Conservation (phyloP, 2,888 invertebrate species). For the Melanostoma mellinum region DNA sequence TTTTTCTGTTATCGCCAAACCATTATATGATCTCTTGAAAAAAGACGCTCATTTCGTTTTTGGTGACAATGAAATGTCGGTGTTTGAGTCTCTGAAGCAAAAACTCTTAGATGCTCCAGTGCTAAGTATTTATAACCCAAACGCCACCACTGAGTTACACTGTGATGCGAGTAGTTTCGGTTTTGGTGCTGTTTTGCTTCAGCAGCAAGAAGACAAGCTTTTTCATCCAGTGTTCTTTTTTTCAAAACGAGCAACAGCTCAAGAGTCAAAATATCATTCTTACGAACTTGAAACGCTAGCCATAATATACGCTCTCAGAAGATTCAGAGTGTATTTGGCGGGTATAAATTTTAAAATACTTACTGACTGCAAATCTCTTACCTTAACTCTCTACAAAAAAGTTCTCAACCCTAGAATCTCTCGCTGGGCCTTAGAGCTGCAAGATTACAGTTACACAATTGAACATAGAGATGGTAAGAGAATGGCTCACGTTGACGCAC, state of each 20-base stretch:
- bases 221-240: no score
- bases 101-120: slow-evolving; percentile 49
- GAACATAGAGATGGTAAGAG: slow-evolving; percentile 60
- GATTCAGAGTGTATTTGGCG: slow-evolving; percentile 74
- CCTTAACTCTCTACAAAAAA: slow-evolving; percentile 65
- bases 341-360: slow-evolving; percentile 74
- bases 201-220: no score
- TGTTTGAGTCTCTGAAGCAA: neutral
- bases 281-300: neutral
- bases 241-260: no score
- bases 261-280: slow-evolving; percentile 8
- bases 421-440: slow-evolving; percentile 70
- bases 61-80: slow-evolving; percentile 1
- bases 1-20: slow-evolving; percentile 15
- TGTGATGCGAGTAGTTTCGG: no score
- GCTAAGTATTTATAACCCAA: slow-evolving; percentile 74
- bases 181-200: no score
- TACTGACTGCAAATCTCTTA: slow-evolving; percentile 65
- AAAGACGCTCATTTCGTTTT: slow-evolving; percentile 1
- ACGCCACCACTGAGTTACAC: slow-evolving; percentile 31
- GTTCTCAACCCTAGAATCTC: slow-evolving; percentile 71
- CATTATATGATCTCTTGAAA: slow-evolving; percentile 10
- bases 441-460: slow-evolving; percentile 76
- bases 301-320: slow-evolving; percentile 18
- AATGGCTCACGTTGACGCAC: slow-evolving; percentile 76